Evolutionary conservation across 2,797 vertebrate species (phyloP), one percentile per base, ranked within the genome.

Genomic region (Clarias platycephalus): DNA sequence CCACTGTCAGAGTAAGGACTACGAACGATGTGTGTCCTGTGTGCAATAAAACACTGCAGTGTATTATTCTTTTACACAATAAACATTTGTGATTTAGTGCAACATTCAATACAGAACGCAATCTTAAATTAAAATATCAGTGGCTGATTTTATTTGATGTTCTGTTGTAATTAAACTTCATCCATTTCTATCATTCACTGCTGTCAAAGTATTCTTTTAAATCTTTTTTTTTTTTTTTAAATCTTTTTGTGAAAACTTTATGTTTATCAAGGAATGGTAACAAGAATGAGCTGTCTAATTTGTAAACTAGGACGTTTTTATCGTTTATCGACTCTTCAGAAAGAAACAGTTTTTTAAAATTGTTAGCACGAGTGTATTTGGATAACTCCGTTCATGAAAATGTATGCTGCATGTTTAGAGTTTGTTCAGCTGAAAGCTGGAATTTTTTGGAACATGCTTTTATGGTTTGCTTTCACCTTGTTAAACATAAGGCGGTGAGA

Each of bases 11-110:
- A 34, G 12, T 24, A n/a, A 40, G 60, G 77, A 79, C 37, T 44
- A 12, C 34, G n/a, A 8, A 20, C 34, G n/a, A 8, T n/a, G 20
- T 62, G 31, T 24, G 28, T 93, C 68, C 88, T 91, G 95, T 95
- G 92, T 89, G 92, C 82, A 80, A 88, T 82, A 91, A 91, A 90
- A 90, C 62, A 83, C 90, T 89, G 26, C 90, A 90, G 89, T 92
- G 91, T 89, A 89, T 90, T 90, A 91, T 91, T 91, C 89, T 87
- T 20, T 34, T 34, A 13, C 3, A 37, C 34, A 77, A 34, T 60
- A 13, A 37, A 20, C 18, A 3, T 37, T 18, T 58, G 2, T 60
- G 28, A 6, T 77, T 15, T 37, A 37, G 58, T 26, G n/a, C 4
- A 60, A 7, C 20, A 12, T 34, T 4, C 20, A 58, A 28, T 9